These are phyloP conservation scores for Musca domestica DNA, from an alignment of 1,140 invertebrate genomes.

Conservation along the genomic window DNA sequence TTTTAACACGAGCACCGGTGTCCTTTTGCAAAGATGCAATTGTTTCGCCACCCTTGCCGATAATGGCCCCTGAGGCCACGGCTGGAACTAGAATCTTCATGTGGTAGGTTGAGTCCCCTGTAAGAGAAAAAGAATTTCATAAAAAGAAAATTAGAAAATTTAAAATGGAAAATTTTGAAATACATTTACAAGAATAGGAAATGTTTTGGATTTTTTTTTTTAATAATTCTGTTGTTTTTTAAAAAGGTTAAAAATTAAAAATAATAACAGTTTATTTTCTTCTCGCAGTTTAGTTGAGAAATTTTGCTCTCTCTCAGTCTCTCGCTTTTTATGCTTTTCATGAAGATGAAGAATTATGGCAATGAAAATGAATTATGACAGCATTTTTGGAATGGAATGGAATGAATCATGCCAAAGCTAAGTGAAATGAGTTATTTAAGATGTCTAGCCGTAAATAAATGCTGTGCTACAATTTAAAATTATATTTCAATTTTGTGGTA, in stretches of 20 bases:
- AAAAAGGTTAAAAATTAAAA: constrained; percentile 12
- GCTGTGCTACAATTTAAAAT: no score
- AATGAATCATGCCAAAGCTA: no score
- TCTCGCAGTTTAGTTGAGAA: no score
- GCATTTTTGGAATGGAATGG: no score
- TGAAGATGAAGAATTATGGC: no score
- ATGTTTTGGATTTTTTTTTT: background rate
- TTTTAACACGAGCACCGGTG: constrained; percentile 91
- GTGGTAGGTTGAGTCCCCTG: constrained; percentile 76
- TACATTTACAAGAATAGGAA: background rate
- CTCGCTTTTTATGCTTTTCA: no score
- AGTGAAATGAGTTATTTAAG: no score
- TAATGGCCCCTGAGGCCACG: constrained; percentile 94
- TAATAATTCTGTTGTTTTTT: constrained; percentile 10
- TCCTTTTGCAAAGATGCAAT: constrained; percentile 96
- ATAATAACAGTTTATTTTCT: constrained; percentile 1
- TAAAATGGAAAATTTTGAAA: constrained; percentile 7
- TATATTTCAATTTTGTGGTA: no score
- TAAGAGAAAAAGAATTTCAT: constrained; percentile 33
- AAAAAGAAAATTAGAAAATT: constrained; percentile 7
- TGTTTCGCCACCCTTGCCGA: constrained; percentile 96
- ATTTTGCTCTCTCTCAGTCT: no score
- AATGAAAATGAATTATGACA: no score
- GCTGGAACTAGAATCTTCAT: constrained; percentile 96
- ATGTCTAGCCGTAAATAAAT: no score